A percentile compares a stretch with the other conserved stretches of the same genome.
Conservation (phyloP, 2,113 vertebrate species). For the Psilopsiagon aurifrons region DNA sequence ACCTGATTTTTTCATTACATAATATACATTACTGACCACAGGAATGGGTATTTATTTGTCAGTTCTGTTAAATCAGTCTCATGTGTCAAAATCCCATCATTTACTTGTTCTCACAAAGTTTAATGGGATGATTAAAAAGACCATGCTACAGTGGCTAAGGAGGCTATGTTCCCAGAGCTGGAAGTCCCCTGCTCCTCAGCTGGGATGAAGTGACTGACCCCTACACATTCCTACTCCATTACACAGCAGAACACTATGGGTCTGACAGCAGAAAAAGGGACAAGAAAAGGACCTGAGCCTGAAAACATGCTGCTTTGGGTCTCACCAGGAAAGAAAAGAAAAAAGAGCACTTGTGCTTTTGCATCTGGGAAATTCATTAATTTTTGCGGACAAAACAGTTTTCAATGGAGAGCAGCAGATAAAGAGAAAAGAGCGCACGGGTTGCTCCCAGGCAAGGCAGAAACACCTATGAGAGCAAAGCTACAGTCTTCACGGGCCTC, state of each 20-base stretch:
- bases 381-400: background rate
- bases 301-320: background rate
- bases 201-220: background rate
- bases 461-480: background rate
- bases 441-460: background rate
- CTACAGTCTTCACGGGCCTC: background rate
- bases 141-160: fast-evolving
- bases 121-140: background rate
- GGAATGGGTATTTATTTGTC: background rate
- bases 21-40: background rate
- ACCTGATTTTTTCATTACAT: background rate
- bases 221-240: background rate
- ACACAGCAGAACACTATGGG: background rate
- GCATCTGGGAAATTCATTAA: background rate
- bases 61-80: background rate
- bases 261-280: background rate
- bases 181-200: slow-evolving; percentile 36
- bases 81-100: background rate
- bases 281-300: background rate
- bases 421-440: background rate
- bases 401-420: background rate
- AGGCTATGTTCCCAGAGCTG: background rate
- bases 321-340: background rate
- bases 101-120: background rate
- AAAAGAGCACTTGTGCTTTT: background rate